A percentile compares a stretch with the other conserved stretches of the same genome.
These are phyloP conservation scores for Drosophila planitibia DNA, from an alignment of 2,888 invertebrate genomes.

Conservation along the genomic window DNA sequence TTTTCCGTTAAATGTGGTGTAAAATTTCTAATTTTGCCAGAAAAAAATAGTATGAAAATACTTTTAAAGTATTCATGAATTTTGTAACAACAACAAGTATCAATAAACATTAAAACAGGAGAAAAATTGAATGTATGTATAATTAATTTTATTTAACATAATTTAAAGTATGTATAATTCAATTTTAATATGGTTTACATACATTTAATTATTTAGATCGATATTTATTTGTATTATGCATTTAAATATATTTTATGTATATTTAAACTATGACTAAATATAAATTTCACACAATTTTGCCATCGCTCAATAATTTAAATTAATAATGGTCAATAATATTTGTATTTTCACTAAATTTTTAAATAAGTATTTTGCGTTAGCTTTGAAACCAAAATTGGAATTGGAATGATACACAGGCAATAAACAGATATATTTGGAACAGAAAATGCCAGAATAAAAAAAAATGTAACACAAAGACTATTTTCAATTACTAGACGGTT, in stretches of 20 bases:
- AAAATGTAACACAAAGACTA: conserved; percentile 46
- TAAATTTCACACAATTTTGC: conserved; percentile 75
- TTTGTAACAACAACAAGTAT: background rate
- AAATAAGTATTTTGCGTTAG: conserved; percentile 46
- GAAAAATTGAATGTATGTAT: conserved; percentile 52
- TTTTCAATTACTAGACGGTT: conserved; percentile 45
- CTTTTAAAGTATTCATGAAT: conserved; percentile 7
- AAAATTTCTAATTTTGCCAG: conserved; percentile 7
- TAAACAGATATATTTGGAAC: conserved; percentile 45
- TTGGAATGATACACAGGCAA: conserved; percentile 79
- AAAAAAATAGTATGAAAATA: background rate
- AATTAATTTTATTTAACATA: conserved; percentile 80
- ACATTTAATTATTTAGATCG: conserved; percentile 70
- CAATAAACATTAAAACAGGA: background rate
- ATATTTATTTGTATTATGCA: conserved; percentile 68
- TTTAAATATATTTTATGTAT: conserved; percentile 79
- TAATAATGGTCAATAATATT: conserved; percentile 48
- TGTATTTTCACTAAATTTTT: conserved; percentile 52
- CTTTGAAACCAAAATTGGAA: conserved; percentile 35
- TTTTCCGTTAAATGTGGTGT: conserved; percentile 21
- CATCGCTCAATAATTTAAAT: conserved; percentile 58
- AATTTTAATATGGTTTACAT: conserved; percentile 79
- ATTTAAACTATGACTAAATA: conserved; percentile 80
- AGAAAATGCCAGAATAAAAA: conserved; percentile 44
- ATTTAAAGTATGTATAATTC: conserved; percentile 78